These are phyloP conservation scores for Archaeoteleia sp. DNA, from an alignment of 2,888 invertebrate species.

Conservation along the genomic window DNA sequence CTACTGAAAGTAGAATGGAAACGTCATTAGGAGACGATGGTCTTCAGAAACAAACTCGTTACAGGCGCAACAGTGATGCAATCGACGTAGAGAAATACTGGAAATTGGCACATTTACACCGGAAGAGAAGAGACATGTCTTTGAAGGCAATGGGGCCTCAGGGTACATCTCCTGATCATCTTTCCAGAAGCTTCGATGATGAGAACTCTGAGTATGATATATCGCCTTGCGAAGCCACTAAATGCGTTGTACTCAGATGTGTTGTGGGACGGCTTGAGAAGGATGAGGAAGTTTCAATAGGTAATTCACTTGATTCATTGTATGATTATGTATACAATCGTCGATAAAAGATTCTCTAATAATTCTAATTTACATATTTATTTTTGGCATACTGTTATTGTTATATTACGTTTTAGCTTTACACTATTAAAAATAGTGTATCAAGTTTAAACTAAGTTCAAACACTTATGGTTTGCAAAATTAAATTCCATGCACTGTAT, in stretches of 20 bases:
- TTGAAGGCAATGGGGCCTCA: conserved; percentile 27
- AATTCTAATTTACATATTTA: background rate
- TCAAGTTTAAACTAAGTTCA: no score
- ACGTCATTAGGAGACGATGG: conserved; percentile 25
- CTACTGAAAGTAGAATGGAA: conserved; percentile 56
- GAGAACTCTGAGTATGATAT: conserved; percentile 18
- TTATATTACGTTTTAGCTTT: no score
- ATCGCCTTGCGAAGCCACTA: conserved; percentile 79
- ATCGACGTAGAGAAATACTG: conserved; percentile 57
- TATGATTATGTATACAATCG: background rate
- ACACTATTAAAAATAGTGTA: no score
- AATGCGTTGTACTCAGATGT: conserved; percentile 87
- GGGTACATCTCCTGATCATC: conserved; percentile 18
- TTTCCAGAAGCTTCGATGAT: conserved; percentile 20
- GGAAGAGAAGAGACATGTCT: conserved; percentile 54
- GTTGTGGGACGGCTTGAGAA: conserved; percentile 82
- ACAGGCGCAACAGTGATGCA: conserved; percentile 57
- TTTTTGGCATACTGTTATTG: no score
- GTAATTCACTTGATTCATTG: conserved; percentile 6
- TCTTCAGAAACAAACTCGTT: conserved; percentile 35
- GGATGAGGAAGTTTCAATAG: conserved; percentile 84
- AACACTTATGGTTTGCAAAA: background rate
- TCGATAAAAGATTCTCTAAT: background rate
- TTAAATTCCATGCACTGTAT: background rate
- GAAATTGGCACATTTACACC: no score